Percentiles rank a stretch among this genome's conserved stretches.
These are phyloP conservation scores for Ciconia nigra DNA, from an alignment of 2,797 vertebrate species.

Conservation along the genomic window DNA sequence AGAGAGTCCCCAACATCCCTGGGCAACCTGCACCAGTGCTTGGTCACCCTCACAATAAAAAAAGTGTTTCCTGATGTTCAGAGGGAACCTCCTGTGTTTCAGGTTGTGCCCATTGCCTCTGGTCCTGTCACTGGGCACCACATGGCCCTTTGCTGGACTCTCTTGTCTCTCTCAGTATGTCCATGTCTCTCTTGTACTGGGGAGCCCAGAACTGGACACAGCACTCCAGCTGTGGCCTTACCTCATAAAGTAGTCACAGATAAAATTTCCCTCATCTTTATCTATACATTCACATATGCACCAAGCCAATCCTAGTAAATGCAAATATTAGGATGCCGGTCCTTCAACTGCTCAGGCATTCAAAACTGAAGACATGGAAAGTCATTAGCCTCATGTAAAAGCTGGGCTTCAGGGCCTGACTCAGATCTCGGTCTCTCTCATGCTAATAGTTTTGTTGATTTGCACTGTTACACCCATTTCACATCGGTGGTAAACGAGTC, in stretches of 20 bases:
- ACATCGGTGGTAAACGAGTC: not conserved
- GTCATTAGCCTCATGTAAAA: not conserved
- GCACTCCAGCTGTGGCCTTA: not conserved
- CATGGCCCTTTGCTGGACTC: not conserved
- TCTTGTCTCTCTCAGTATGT: not conserved
- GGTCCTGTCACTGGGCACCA: not conserved
- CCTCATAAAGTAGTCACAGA: not conserved
- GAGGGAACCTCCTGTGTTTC: not conserved
- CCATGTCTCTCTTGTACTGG: not conserved
- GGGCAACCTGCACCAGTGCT: not conserved
- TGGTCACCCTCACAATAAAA: not conserved
- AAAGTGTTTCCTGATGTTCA: not conserved
- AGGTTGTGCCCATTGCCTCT: not conserved
- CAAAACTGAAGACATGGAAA: not conserved
- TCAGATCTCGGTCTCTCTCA: not conserved
- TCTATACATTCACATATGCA: not conserved
- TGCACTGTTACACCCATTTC: not conserved
- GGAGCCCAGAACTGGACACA: not conserved
- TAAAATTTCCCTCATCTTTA: not conserved
- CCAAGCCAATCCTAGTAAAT: not conserved
- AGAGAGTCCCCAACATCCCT: not conserved
- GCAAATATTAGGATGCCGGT: not conserved
- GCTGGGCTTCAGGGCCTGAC: not conserved
- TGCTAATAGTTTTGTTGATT: not conserved
- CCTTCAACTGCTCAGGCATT: not conserved